Evolutionary conservation across 2,113 vertebrate genomes (phyloP).

Genomic region (Mystacornis crossleyi): DNA sequence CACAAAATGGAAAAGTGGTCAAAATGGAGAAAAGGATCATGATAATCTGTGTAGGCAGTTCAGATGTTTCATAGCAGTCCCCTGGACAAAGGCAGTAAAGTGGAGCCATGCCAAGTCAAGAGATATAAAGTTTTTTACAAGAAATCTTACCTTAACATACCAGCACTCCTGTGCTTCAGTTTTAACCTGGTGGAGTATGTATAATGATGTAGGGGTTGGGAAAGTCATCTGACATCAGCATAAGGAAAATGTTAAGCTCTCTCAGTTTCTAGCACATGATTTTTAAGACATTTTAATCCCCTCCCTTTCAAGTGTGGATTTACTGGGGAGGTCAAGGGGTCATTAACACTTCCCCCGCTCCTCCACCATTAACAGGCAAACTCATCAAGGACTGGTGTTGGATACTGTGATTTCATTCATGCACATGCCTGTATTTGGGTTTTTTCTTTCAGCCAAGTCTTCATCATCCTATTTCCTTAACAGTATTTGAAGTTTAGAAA

Average conservation of each 20-base stretch:
- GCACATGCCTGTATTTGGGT: fast-evolving
- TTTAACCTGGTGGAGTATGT: neutral
- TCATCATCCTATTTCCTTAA: neutral
- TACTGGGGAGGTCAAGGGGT: neutral
- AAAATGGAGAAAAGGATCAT: neutral
- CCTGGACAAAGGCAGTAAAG: neutral
- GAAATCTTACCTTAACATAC: neutral
- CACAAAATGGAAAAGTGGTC: neutral
- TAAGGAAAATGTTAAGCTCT: conserved; percentile 2
- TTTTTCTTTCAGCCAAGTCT: neutral
- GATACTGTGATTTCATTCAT: neutral
- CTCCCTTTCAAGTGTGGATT: conserved; percentile 8
- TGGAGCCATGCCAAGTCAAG: neutral
- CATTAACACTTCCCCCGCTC: neutral
- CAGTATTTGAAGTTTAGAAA: neutral
- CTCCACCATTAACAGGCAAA: neutral
- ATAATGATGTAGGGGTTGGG: neutral
- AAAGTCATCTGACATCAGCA: neutral
- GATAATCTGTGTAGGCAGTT: neutral
- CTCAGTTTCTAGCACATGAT: neutral
- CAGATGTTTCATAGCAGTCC: neutral
- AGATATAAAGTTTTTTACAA: neutral
- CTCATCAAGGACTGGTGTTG: neutral
- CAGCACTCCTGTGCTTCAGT: neutral
- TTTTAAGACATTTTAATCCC: conserved; percentile 31